Base-by-base conservation (phyloP, 2,113 vertebrate species). In the Podiceps cristatus region DNA sequence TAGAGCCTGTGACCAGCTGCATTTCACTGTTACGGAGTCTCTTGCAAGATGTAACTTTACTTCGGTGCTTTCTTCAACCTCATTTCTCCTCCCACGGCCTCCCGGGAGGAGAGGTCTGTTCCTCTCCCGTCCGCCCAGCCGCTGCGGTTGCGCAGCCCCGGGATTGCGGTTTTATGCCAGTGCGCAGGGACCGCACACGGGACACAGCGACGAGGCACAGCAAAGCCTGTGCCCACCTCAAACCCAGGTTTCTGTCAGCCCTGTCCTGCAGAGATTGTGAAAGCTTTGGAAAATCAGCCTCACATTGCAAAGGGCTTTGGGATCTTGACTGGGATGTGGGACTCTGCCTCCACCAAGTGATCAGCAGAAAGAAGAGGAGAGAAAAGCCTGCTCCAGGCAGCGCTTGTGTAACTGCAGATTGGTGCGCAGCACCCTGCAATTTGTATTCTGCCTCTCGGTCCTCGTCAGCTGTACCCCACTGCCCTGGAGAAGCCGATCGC, bases 311-410 rank as follows among this genome's bases (percentile, higher is more conserved):
- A 94, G 17, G 0, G 6, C 42, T 7, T 37, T 27, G 72, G 79
- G 74, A 74, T 47, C 35, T 20, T 5, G 10, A 3, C 53, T 22
- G 90, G 66, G 73, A 64, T 16, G 75, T 9, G 78, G 31, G 92
- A 67, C 92, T 94, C 77, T 96, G 95, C 88, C 86, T 93, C 90
- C 95, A 83, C 72, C 94, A 49, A 93, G 92, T 45, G 90, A 78
- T 90, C 23, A 4, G 33, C 4, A 19, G 35, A 6, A 59, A 84
- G 77, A 52, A 89, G 33, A 44, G 64, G 59, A 72, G 66, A 20
- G 74, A 60, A 2, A 19, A 73, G 40, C 23, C 72, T 4, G 72
- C 37, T 37, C 28, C 0, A 6, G 55, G 60, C 2, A 3, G 87
- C 31, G 0, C 74, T 66, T 1, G 35, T 1, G 13, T 0, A 1